A percentile compares a stretch with the other conserved stretches of the same genome.
These are phyloP conservation scores for Passer domesticus DNA, from an alignment of 2,113 vertebrate species.

Conservation along the genomic window DNA sequence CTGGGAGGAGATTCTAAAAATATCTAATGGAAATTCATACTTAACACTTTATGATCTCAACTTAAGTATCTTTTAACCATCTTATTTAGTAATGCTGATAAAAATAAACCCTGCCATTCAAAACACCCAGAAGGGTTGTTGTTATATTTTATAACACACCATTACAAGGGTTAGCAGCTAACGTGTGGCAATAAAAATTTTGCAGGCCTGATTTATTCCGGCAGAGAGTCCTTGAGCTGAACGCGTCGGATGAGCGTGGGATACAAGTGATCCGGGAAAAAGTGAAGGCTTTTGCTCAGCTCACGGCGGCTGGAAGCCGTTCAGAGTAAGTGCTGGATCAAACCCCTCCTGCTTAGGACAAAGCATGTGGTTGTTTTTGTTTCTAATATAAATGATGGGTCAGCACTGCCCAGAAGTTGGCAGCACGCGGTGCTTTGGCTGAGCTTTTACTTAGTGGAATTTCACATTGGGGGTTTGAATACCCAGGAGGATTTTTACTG, in stretches of 20 bases:
- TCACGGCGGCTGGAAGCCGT: conserved; percentile 88
- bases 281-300: conserved; percentile 94
- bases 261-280: conserved; percentile 96
- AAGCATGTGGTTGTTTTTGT: background rate
- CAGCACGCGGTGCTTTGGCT: background rate
- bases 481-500: background rate
- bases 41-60: background rate
- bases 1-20: background rate
- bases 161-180: background rate
- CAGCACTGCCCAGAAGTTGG: background rate
- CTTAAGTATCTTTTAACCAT: background rate
- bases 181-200: conserved; percentile 8
- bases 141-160: background rate
- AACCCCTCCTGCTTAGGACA: background rate
- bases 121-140: background rate
- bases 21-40: background rate
- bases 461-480: background rate
- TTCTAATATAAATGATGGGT: background rate
- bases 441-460: background rate
- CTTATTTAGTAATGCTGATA: background rate
- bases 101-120: background rate
- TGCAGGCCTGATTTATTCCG: conserved; percentile 88
- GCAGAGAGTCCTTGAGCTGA: conserved; percentile 93
- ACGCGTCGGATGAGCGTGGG: conserved; percentile 96
- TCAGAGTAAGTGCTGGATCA: conserved; percentile 84